Evolutionary conservation across 30 jellyfish, hydroid and myxozoan species (phyloP), one percentile per base, ranked within the genome.

Genomic region (Turritopsis dohrnii): DNA sequence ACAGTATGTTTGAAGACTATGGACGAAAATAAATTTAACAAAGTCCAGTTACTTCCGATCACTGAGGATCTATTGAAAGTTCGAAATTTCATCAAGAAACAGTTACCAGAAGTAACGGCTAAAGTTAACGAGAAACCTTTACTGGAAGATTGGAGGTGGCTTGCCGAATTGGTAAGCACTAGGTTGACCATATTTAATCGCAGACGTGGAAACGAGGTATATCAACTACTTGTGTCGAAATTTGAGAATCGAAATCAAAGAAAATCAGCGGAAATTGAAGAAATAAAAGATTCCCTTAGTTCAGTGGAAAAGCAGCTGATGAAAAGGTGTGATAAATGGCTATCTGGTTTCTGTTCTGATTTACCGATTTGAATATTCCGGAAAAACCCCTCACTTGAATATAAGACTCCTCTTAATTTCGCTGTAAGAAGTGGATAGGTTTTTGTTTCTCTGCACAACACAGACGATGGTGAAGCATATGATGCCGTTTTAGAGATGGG

Each of bases 241-340:
- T 41, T 41, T 41, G 60, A 41, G 13, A 41, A 41, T 41, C 60
- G 60, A 41, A 41, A 41, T 41, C 60, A 41, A 5, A 41, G 60
- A 41, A 41, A 41, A 41, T 41, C 60, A 41, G 60, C 60, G 60
- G 52, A 41, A 72, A 31, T 31, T 41, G 65, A 31, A 29, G 74
- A 83, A 74, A 52, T 66, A 21, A 66, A 66, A 26, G 76, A 66
- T 66, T 21, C 76, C 29, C 76, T 66, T 21, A 66, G 29, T 66
- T 66, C 76, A 5, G 8, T 66, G 76, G 76, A 66, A 66, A 66
- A 66, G 29, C 27, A 26, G 76, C 17, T 66, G 27, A 66, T 66
- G 76, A 26, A 66, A 9, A 66, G 76, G 7, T 66, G 76, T 76
- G 21, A 60, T 77, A 30, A 52, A 76, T 76, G 76, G 93, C 84